These are phyloP conservation scores for Sipha maydis DNA, from an alignment of 2,888 invertebrate genomes.

Conservation along the genomic window DNA sequence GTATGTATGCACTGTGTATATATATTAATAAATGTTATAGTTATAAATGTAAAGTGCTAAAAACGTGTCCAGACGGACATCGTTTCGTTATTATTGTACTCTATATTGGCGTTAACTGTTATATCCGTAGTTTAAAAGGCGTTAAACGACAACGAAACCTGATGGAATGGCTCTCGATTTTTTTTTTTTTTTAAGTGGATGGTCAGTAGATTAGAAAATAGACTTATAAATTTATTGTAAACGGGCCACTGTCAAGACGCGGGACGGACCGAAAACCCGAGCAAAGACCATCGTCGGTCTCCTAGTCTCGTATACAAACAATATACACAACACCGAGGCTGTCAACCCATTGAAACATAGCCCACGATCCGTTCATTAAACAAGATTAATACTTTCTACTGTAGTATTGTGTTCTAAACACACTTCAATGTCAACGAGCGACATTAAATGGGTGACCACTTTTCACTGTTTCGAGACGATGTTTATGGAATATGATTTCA, in stretches of 20 bases:
- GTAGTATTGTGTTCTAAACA: neutral
- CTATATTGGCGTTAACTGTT: conserved; percentile 54
- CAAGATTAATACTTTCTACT: conserved; percentile 34
- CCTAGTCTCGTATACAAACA: neutral
- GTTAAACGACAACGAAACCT: conserved; percentile 2
- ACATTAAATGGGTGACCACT: neutral
- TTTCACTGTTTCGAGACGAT: neutral
- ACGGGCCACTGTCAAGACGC: neutral
- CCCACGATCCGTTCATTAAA: conserved; percentile 53
- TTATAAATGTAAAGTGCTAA: neutral
- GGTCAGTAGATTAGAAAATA: neutral
- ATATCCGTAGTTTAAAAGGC: conserved; percentile 45
- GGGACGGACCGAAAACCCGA: neutral
- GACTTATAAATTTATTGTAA: neutral
- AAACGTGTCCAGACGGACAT: neutral
- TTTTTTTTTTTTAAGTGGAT: neutral
- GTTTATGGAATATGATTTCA: neutral
- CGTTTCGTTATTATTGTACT: conserved; percentile 27
- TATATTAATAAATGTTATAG: neutral
- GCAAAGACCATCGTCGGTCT: neutral
- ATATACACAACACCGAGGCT: conserved; percentile 5
- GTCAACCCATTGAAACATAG: conserved; percentile 40
- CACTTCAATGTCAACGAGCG: conserved; percentile 35
- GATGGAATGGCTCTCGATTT: neutral
- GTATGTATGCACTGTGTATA: neutral